Evolutionary conservation across 2,888 invertebrate species (phyloP).

Genomic region (Xylophagus ater): DNA sequence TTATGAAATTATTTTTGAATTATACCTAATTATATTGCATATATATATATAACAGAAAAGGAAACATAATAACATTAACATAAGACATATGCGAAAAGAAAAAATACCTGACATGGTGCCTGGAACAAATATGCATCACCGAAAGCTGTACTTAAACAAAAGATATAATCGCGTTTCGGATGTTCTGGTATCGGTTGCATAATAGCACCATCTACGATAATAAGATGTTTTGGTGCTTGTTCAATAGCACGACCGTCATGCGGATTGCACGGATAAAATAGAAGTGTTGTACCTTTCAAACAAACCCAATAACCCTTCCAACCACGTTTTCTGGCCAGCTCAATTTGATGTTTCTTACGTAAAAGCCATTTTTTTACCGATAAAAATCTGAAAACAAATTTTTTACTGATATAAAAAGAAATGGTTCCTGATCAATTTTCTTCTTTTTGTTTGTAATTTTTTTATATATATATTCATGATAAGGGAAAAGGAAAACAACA

Average conservation of each 20-base stretch:
- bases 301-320: conserved; percentile 99
- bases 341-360: conserved; percentile 93
- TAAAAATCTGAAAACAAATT: conserved; percentile 64
- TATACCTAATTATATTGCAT: too few relatives aligned
- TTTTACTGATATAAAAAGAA: too few relatives aligned
- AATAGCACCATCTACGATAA: conserved; percentile 92
- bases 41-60: too few relatives aligned
- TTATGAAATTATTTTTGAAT: too few relatives aligned
- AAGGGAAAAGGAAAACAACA: too few relatives aligned
- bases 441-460: too few relatives aligned
- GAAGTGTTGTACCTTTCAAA: conserved; percentile 88
- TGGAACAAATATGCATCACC: conserved; percentile 97
- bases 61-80: too few relatives aligned
- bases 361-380: conserved; percentile 97
- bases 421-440: too few relatives aligned
- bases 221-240: conserved; percentile 87
- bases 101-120: conserved; percentile 68
- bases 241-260: conserved; percentile 83
- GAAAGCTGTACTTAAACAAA: conserved; percentile 95
- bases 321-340: conserved; percentile 86
- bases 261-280: conserved; percentile 92
- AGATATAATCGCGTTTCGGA: conserved; percentile 94
- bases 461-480: too few relatives aligned
- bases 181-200: conserved; percentile 99
- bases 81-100: too few relatives aligned